phyloP scores from a whole-genome alignment of 2,113 vertebrate genomes.

The Misgurnus mizolepis region DNA sequence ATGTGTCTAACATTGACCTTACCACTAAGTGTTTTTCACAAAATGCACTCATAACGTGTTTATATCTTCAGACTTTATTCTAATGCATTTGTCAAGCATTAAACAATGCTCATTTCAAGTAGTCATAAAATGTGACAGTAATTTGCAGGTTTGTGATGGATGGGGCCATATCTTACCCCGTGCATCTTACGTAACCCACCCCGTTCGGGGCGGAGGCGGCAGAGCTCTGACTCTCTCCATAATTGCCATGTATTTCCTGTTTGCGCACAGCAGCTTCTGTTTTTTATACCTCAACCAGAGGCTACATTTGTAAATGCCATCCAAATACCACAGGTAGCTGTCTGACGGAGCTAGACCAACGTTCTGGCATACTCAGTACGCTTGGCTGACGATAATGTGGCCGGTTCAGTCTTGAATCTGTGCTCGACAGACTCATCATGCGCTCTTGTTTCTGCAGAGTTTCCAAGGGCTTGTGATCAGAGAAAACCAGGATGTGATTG shows the following conservation, averaged over 20 bases:
- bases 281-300: slow-evolving; percentile 18
- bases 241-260: slow-evolving; percentile 38
- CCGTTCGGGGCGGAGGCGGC: slow-evolving; percentile 36
- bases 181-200: slow-evolving; percentile 40
- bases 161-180: slow-evolving; percentile 25
- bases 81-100: background rate
- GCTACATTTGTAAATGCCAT: slow-evolving; percentile 56
- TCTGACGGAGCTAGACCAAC: slow-evolving; percentile 7
- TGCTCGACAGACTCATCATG: slow-evolving; percentile 3
- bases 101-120: slow-evolving; percentile 46
- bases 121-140: slow-evolving; percentile 42
- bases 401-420: background rate
- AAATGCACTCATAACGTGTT: background rate
- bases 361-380: slow-evolving; percentile 10
- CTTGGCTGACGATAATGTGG: slow-evolving; percentile 22
- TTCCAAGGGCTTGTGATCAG: slow-evolving; percentile 25
- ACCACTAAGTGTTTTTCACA: background rate
- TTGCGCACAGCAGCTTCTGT: background rate
- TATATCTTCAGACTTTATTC: background rate
- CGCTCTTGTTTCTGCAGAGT: slow-evolving; percentile 19
- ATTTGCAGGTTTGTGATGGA: slow-evolving; percentile 52
- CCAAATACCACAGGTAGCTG: slow-evolving; percentile 55
- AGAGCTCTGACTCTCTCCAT: slow-evolving; percentile 27
- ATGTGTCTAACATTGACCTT: too few relatives aligned
- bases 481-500: background rate